Base-by-base conservation (phyloP, 1,140 invertebrate species). In the Steinernema khuongi region DNA sequence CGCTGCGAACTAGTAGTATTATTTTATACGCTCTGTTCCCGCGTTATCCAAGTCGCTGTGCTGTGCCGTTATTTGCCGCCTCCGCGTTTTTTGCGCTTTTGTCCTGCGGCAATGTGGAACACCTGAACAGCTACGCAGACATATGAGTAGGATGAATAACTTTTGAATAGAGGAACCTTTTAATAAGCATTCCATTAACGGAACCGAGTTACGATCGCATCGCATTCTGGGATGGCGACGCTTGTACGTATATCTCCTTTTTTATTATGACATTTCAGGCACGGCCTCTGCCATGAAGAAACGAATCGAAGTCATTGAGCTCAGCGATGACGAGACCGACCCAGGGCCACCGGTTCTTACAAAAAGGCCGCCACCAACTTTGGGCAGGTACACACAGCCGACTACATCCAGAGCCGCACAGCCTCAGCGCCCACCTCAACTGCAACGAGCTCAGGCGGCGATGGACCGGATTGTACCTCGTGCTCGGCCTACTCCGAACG, bases 21-120 rank as follows among this genome's bases (percentile, higher is more conserved):
- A 60, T 60, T 60, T 60, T 60, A 60, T 60, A 60, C 50, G 50
- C 50, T 60, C 2, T 2, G 2, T 2, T 60, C 50, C 50, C 50
- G 50, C 50, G 50, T 60, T 60, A 60, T 60, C 19, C 50, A 60
- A 60, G 50, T 60, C 50, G 50, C 22, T 60, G 36, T 41, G 50
- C 14, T 22, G 50, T 22, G 50, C 19, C 26, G 50, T 22, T 60
- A 11, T 60, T 60, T 60, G 11, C 11, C 50, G 50, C 50, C 50
- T 60, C 36, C 22, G 50, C 50, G 26, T n/a, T 11, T 41, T 7
- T 41, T 41, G 36, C n/a, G 7, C n/a, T 41, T n/a, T 41, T n/a
- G 36, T n/a, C n/a, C n/a, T n/a, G n/a, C 36, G 7, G 7, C 7
- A 41, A n/a, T 41, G 36, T 41, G 7, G 7, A n/a, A 41, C n/a